Conservation (phyloP, 2,113 vertebrate species). For the Enhydra lutris region DNA sequence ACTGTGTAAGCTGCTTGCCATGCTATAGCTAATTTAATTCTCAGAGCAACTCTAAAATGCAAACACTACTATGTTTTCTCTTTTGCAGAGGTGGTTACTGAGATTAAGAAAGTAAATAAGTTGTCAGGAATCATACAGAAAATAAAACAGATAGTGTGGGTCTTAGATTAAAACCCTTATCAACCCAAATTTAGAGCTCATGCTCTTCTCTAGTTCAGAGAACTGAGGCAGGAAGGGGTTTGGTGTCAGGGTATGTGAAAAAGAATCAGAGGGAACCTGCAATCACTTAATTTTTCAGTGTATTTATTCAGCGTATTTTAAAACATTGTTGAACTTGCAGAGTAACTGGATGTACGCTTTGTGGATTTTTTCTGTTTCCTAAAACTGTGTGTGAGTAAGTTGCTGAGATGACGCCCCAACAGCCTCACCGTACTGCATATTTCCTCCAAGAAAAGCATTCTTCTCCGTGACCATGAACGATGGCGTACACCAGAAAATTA, state of each 20-base stretch:
- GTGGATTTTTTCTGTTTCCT: neutral
- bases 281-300: neutral
- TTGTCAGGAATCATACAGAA: neutral
- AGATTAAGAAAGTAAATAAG: neutral
- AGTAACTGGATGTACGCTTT: neutral
- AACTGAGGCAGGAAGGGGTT: neutral
- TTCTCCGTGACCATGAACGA: neutral
- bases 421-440: neutral
- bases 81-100: neutral
- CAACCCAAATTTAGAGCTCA: neutral
- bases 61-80: neutral
- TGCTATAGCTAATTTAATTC: neutral
- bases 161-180: neutral
- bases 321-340: neutral
- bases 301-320: neutral
- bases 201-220: neutral
- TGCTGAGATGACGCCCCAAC: neutral
- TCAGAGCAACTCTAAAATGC: neutral
- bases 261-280: neutral
- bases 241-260: too few species aligned
- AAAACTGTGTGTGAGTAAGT: neutral
- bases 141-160: neutral
- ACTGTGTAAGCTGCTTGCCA: neutral
- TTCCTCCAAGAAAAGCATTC: neutral
- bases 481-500: neutral